phyloP scores from a whole-genome alignment of 1,140 invertebrate species.

The Lerema accius region DNA sequence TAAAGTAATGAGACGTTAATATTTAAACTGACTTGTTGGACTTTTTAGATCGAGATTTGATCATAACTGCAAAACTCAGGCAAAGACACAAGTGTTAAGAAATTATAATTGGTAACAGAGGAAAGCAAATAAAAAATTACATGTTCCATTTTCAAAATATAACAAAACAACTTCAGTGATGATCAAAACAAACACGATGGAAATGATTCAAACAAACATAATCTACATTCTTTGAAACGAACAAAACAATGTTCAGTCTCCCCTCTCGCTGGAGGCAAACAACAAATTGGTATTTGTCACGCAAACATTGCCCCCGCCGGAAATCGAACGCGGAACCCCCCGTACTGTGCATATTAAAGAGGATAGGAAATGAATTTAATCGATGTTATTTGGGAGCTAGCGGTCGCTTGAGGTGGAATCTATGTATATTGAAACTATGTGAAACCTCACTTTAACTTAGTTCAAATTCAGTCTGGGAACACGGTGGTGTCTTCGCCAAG shows the following conservation, averaged over 20 bases:
- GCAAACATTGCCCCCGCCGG: neutral
- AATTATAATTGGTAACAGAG: too few relatives aligned
- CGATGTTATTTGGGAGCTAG: too few relatives aligned
- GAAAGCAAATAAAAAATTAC: neutral
- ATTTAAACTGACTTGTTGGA: too few relatives aligned
- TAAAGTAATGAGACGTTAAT: too few relatives aligned
- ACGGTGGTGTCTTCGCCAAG: too few relatives aligned
- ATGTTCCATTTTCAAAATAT: neutral
- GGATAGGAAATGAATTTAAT: neutral
- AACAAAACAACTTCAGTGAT: neutral
- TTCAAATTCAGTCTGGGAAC: too few relatives aligned
- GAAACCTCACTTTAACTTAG: too few relatives aligned
- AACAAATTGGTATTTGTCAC: neutral
- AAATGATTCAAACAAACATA: neutral
- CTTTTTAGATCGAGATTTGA: too few relatives aligned
- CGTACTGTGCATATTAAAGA: neutral
- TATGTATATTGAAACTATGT: too few relatives aligned
- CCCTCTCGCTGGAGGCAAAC: neutral
- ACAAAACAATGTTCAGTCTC: neutral
- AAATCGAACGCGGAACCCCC: neutral
- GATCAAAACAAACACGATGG: neutral
- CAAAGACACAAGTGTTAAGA: too few relatives aligned
- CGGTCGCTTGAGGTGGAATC: too few relatives aligned
- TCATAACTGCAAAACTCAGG: too few relatives aligned
- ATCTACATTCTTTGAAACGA: neutral